A percentile compares a stretch with the other conserved stretches of the same genome.
Conservation (phyloP, 2,797 vertebrate genomes). For the Catostomus latipinnis region DNA sequence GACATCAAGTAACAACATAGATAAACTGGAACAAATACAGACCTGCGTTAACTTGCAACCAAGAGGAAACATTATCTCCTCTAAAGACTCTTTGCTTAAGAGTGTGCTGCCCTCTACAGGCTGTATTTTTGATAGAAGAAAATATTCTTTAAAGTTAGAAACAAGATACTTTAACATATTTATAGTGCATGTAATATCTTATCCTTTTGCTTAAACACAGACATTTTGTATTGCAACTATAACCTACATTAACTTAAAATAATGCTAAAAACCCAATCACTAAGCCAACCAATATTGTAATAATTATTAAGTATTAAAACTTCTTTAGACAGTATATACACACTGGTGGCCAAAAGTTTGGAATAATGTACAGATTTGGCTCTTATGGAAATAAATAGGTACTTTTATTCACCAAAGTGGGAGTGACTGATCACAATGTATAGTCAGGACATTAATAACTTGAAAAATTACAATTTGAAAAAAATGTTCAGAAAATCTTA, state of each 20-base stretch:
- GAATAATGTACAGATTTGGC: not conserved
- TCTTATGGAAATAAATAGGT: not conserved
- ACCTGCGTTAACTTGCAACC: not conserved
- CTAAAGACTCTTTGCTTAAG: not conserved
- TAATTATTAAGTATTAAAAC: not conserved
- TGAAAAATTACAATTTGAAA: too few relatives aligned
- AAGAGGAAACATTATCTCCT: constrained; percentile 10
- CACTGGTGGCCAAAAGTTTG: too few relatives aligned
- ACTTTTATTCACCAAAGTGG: too few relatives aligned
- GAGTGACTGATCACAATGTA: too few relatives aligned
- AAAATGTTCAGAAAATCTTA: too few relatives aligned
- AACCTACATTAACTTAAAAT: not conserved
- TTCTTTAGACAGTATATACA: too few relatives aligned
- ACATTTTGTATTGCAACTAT: not conserved
- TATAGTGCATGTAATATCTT: not conserved
- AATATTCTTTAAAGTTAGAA: not conserved
- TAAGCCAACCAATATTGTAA: not conserved
- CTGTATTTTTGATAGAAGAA: not conserved
- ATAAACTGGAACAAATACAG: constrained; percentile 2
- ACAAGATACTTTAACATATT: not conserved
- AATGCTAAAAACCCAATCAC: constrained; percentile 6
- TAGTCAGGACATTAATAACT: too few relatives aligned
- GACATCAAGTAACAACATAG: not conserved
- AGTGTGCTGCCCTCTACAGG: constrained; percentile 45
- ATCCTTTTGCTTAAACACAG: not conserved